phyloP scores from a whole-genome alignment of 2,888 invertebrate genomes.

The Thymelicus lineola region DNA sequence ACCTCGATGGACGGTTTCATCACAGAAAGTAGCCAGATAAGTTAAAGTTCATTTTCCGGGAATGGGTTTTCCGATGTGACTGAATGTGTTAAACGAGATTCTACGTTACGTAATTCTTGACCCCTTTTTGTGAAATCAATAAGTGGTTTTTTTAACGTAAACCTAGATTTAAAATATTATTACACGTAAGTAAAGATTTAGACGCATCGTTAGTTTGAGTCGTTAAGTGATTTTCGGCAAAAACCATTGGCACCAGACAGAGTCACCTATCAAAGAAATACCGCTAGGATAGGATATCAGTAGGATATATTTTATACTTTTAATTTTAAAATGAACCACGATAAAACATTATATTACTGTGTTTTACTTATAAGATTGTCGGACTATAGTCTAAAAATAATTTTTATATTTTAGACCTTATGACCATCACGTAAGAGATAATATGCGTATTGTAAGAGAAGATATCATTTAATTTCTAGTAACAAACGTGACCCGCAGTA shows the following conservation, averaged over 20 bases:
- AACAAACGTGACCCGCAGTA: background rate
- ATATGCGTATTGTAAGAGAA: background rate
- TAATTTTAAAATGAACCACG: no score
- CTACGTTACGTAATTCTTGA: constrained; percentile 34
- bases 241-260: no score
- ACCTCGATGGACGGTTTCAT: constrained; percentile 3
- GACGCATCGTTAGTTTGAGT: background rate
- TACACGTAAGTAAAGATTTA: background rate
- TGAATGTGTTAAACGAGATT: background rate
- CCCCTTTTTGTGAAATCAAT: constrained; percentile 26
- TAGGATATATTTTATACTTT: no score
- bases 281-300: background rate
- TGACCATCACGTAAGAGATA: background rate
- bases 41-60: background rate
- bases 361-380: no score
- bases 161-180: constrained; percentile 22
- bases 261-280: background rate
- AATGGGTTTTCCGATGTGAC: background rate
- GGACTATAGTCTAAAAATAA: no score
- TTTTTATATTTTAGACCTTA: background rate
- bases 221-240: background rate
- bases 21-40: constrained; percentile 17
- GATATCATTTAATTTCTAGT: background rate
- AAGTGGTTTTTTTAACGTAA: constrained; percentile 19
- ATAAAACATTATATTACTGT: no score